Evolutionary conservation across 1,140 invertebrate genomes (phyloP), one percentile per base, ranked within the genome.

Genomic region (Drosophila rufa): DNA sequence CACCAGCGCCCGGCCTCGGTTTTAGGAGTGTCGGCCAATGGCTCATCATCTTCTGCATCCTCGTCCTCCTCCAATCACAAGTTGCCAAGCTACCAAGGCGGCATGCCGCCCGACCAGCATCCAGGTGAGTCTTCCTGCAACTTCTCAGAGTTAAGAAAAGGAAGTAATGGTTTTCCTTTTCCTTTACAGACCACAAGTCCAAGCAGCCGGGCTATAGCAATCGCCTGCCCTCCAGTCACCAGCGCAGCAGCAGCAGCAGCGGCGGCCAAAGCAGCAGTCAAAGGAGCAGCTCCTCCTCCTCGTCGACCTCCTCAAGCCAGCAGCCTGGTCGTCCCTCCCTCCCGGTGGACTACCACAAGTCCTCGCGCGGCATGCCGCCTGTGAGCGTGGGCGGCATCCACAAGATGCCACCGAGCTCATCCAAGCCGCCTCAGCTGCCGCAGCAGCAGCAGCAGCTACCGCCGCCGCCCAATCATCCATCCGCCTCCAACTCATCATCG

Each of bases 1-100:
- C 80, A 86, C 33, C 80, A 69, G 56, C 83, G 83, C 12, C 75
- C 82, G 59, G 69, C 83, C 25, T 85, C 82, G 22, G 57, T 76
- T 33, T 9, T 65, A 46, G 55, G 67, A 42, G 67, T 60, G 15
- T 81, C 67, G 36, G 66, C 68, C 56, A 81, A 60, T 38, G 71
- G 79, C 75, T 73, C 91, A 65, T 74, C 87, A 48, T 62, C 78
- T 47, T 57, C 90, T 22, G 19, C 19, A 47, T 70, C 90, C 62
- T 66, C 81, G 62, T 83, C 91, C 47, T 78, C 91, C 73, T 70
- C 82, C 71, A 78, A 80, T 82, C 92, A 92, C 80, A 86, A 91
- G 67, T 77, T 92, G 82, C 79, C 81, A 66, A 87, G 79, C 33
- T 92, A 90, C 75, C 46, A 85, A 40, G 80, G 80, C 50, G 68